Evolutionary conservation across 2,797 vertebrate species (phyloP).

Genomic region (Menidia menidia): DNA sequence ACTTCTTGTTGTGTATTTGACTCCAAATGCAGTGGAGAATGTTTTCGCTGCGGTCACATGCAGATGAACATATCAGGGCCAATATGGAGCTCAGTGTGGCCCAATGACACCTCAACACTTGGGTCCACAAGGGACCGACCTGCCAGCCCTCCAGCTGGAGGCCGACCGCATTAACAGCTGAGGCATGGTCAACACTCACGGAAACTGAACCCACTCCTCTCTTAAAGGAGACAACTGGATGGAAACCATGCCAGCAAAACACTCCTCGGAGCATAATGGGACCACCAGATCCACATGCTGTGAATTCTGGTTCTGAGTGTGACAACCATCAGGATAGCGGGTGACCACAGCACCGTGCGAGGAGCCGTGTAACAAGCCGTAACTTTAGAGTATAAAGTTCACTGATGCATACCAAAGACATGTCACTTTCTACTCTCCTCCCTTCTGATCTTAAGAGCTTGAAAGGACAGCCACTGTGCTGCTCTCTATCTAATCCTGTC

Average conservation of each 20-base stretch:
- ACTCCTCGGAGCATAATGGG: background rate
- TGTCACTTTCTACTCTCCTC: constrained; percentile 42
- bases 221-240: background rate
- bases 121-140: too few relatives aligned
- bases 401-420: constrained; percentile 60
- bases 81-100: too few relatives aligned
- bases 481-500: constrained; percentile 32
- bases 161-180: too few relatives aligned
- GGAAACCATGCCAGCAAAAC: background rate
- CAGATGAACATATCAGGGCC: too few relatives aligned
- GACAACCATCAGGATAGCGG: background rate
- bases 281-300: background rate
- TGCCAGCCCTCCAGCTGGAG: too few relatives aligned
- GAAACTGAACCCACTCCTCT: background rate
- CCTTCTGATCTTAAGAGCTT: constrained; percentile 40
- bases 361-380: constrained; percentile 20
- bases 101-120: too few relatives aligned
- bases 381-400: constrained; percentile 37
- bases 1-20: too few relatives aligned
- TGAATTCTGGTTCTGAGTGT: background rate
- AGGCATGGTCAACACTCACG: background rate
- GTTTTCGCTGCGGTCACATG: too few relatives aligned
- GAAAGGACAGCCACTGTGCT: constrained; percentile 41
- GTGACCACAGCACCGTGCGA: background rate
- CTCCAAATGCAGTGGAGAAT: too few relatives aligned